These are phyloP conservation scores for Oceanites oceanicus DNA, from an alignment of 2,113 vertebrate species.

Conservation along the genomic window DNA sequence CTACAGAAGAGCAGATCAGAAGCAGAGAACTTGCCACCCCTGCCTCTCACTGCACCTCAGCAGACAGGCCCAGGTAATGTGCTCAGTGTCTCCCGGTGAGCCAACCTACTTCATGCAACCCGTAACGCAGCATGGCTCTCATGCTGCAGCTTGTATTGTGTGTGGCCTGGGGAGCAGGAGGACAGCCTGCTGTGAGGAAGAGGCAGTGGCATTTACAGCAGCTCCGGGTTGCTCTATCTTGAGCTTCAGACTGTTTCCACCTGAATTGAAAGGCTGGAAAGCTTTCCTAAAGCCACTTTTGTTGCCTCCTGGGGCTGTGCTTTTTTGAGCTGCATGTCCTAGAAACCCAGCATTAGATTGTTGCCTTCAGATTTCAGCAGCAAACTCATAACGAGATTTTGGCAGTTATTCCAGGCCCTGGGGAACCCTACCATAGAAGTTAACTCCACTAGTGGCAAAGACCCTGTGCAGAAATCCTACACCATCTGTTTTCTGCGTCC, in stretches of 20 bases:
- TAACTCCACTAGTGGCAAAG: background rate
- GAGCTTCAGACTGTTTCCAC: background rate
- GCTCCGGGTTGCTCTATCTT: background rate
- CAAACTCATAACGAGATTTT: background rate
- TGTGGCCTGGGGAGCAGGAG: background rate
- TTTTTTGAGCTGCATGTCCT: slow-evolving; percentile 2
- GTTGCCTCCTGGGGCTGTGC: background rate
- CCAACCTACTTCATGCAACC: background rate
- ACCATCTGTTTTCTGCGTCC: background rate
- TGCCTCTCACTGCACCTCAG: background rate
- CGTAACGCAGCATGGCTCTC: background rate
- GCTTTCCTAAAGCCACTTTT: background rate
- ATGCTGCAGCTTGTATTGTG: background rate
- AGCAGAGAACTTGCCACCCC: background rate
- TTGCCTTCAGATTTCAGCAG: background rate
- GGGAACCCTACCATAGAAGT: background rate
- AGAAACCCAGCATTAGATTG: background rate
- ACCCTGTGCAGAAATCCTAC: background rate
- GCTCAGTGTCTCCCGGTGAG: background rate
- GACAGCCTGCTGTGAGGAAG: background rate
- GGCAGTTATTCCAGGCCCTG: background rate
- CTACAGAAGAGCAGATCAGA: background rate
- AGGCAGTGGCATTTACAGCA: background rate
- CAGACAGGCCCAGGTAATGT: background rate
- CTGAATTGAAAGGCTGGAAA: background rate